Conservation (phyloP, 2,888 invertebrate species). For the Habrosyne pyritoides region DNA sequence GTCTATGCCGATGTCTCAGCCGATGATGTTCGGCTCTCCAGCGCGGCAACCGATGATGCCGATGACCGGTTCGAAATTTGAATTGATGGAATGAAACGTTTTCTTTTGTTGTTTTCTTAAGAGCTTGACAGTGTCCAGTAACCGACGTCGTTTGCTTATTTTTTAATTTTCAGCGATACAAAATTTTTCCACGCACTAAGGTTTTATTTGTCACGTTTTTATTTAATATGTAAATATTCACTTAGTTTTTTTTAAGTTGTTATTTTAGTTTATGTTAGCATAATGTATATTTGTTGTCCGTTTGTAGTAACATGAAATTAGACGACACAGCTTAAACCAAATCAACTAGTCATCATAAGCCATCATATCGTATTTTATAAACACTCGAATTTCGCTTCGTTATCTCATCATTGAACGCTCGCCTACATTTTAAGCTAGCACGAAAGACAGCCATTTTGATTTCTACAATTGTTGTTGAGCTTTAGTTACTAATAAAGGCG, state of each 20-base stretch:
- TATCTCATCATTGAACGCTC: background rate
- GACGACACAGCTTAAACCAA: background rate
- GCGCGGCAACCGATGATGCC: conserved; percentile 75
- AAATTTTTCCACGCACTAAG: conserved; percentile 9
- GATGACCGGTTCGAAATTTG: conserved; percentile 78
- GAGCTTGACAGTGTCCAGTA: conserved; percentile 37
- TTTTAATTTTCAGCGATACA: conserved; percentile 14
- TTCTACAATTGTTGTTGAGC: too few relatives aligned
- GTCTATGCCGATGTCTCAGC: conserved; percentile 65
- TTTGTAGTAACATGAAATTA: background rate
- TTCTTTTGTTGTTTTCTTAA: conserved; percentile 36
- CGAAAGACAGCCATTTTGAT: background rate
- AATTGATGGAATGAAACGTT: conserved; percentile 52
- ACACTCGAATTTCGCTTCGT: background rate
- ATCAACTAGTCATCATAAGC: background rate
- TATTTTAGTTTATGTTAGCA: conserved; percentile 20
- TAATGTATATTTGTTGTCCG: conserved; percentile 5
- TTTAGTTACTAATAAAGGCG: background rate
- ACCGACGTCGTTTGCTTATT: conserved; percentile 10
- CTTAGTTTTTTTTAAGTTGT: conserved; percentile 28
- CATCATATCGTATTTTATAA: background rate
- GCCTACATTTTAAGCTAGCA: background rate
- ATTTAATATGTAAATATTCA: conserved; percentile 29
- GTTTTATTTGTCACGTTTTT: conserved; percentile 8
- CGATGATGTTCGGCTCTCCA: conserved; percentile 75